Evolutionary conservation across 2,797 vertebrate genomes (phyloP).

Genomic region (Setipinna tenuifilis): DNA sequence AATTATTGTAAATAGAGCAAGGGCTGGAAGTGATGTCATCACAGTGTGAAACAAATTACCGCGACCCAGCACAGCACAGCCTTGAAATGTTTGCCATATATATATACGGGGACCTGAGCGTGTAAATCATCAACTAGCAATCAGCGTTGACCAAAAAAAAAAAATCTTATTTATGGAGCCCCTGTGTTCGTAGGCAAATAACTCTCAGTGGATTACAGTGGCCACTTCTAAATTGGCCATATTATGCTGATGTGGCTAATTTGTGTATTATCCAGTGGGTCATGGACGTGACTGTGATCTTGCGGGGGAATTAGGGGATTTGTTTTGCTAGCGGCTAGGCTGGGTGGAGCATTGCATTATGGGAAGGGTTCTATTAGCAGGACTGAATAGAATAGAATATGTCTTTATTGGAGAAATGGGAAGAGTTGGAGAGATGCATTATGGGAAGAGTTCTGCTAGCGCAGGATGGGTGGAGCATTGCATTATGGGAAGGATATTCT

Average conservation of each 20-base stretch:
- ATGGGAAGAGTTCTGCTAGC: too few species aligned
- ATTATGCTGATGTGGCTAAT: background rate
- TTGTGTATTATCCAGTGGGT: background rate
- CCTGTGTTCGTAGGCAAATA: too few species aligned
- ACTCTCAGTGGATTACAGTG: background rate
- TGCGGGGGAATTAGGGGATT: too few species aligned
- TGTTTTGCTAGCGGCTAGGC: too few species aligned
- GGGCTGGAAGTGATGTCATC: background rate
- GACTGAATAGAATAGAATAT: too few species aligned
- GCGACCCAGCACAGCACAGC: background rate
- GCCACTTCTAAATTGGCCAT: background rate
- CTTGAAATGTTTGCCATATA: background rate
- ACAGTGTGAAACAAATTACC: background rate
- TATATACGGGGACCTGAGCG: background rate
- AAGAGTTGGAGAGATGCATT: too few species aligned
- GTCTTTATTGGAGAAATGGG: too few species aligned
- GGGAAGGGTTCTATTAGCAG: too few species aligned
- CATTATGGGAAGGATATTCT: too few species aligned
- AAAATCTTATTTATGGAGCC: too few species aligned
- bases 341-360: too few species aligned
- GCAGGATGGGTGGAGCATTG: too few species aligned
- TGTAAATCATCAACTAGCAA: background rate
- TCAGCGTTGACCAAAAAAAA: background rate
- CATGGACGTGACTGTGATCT: background rate
- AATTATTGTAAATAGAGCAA: background rate